These are phyloP conservation scores for Stenolophus ochropezus DNA, from an alignment of 2,888 invertebrate genomes.

Conservation along the genomic window DNA sequence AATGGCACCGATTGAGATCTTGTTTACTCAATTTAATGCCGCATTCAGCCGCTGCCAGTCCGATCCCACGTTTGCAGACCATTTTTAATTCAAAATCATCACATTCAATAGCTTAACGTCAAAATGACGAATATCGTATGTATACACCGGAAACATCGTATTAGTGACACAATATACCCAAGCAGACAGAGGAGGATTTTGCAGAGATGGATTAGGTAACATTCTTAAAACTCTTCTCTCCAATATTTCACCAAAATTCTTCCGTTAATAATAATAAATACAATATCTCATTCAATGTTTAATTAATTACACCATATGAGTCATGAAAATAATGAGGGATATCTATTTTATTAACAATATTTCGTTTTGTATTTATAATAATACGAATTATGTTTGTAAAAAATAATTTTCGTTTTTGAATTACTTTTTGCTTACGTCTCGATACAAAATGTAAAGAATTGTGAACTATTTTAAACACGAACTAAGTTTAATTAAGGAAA, in stretches of 20 bases:
- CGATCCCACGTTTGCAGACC: neutral
- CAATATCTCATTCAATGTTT: too few species aligned
- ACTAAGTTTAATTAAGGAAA: too few species aligned
- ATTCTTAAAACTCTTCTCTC: neutral
- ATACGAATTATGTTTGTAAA: too few species aligned
- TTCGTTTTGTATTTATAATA: too few species aligned
- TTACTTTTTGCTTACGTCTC: too few species aligned
- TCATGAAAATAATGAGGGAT: too few species aligned
- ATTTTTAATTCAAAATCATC: slow-evolving; percentile 24
- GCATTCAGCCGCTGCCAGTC: slow-evolving; percentile 13
- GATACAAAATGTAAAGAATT: too few species aligned
- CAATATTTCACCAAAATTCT: neutral
- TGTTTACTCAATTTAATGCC: slow-evolving; percentile 13
- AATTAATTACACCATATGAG: too few species aligned
- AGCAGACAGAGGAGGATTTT: neutral
- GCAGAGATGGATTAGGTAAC: slow-evolving; percentile 10
- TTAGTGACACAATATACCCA: slow-evolving; percentile 49
- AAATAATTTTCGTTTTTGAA: too few species aligned
- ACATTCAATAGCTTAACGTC: slow-evolving; percentile 51
- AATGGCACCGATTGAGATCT: slow-evolving; percentile 11
- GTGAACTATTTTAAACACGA: too few species aligned
- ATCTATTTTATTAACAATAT: too few species aligned
- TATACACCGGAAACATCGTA: slow-evolving; percentile 53
- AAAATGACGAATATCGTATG: slow-evolving; percentile 51
- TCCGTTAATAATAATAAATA: too few species aligned